Base-by-base conservation (phyloP, 2,113 vertebrate genomes). In the Esox niger region DNA sequence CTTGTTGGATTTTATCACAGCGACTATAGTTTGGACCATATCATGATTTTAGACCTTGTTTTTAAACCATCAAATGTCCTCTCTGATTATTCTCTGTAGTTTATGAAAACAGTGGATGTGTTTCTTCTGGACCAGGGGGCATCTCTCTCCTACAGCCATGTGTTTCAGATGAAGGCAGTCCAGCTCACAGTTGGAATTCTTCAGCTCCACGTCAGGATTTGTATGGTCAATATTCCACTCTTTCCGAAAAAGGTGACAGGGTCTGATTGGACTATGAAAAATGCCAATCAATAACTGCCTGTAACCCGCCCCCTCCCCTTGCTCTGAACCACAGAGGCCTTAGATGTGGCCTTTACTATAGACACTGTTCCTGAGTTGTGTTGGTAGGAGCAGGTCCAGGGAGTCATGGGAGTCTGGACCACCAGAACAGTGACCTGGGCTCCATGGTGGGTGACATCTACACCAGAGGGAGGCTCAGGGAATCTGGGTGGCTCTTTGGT, bases 401-500 rank as follows among this genome's bases (percentile, higher is more conserved):
- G 52, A 70, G 68, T 75, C 74, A n/a, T n/a, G 63, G 64, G 62
- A 61, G 68, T 64, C 78, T 64, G 84, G 82, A 84, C 70, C 80
- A 77, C 81, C 84, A 86, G 65, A 71, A 86, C 9, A 62, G 77
- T 84, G 81, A 83, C 76, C 84, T 73, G 68, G 62, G 26, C 73
- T 75, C 77, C 27, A 43, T 63, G 80, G 71, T 71, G 82, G 82
- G 83, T 86, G 84, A 84, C 73, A 31, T 88, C 73, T 73, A 79
- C 80, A 81, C 73, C 79, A 87, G 77, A 75, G 72, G 79, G 76
- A 78, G 73, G 81, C 79, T 74, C 1, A 55, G 33, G 81, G 83
- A 86, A 85, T 86, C 86, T 86, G 83, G 76, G 76, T 61, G 73
- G 49, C 23, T 74, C 52, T 80, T 80, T 84, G 79, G 82, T 8